A percentile compares a stretch with the other conserved stretches of the same genome.
Conservation (phyloP, 2,797 vertebrate species). For the Gymnoscopelus braueri region DNA sequence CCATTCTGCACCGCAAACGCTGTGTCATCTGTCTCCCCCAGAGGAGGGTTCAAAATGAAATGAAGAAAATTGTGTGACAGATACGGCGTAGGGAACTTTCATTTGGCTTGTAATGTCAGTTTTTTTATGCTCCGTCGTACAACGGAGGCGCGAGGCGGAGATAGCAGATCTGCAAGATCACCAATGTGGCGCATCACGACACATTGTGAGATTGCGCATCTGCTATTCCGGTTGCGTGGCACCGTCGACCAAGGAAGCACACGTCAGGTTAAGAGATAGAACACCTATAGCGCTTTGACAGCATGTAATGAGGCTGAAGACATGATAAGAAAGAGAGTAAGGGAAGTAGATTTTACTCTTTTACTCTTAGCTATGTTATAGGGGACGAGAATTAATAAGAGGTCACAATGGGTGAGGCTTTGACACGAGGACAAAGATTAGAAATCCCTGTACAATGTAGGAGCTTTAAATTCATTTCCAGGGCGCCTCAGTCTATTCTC, state of each 20-base stretch:
- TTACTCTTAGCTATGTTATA: slow-evolving; percentile 69
- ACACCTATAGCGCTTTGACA: slow-evolving; percentile 45
- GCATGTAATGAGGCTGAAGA: slow-evolving; percentile 68
- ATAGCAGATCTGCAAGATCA: no score
- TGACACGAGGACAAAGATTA: slow-evolving; percentile 71
- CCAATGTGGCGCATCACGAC: no score
- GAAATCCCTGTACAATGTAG: slow-evolving; percentile 53
- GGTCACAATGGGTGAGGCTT: slow-evolving; percentile 69
- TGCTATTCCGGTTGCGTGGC: no score
- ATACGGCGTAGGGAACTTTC: slow-evolving; percentile 49
- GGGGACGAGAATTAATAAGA: slow-evolving; percentile 70
- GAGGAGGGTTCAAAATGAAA: slow-evolving; percentile 48
- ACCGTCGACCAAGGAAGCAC: no score
- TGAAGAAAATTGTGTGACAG: slow-evolving; percentile 49
- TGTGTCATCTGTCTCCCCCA: slow-evolving; percentile 58
- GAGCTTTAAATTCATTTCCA: slow-evolving; percentile 66
- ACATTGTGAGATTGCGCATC: no score
- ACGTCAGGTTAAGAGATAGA: slow-evolving; percentile 37
- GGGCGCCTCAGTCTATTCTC: slow-evolving; percentile 59
- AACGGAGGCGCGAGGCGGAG: no score
- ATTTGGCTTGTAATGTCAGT: slow-evolving; percentile 43
- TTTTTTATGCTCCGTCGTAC: no score
- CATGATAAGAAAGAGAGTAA: slow-evolving; percentile 54
- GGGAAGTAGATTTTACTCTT: slow-evolving; percentile 68
- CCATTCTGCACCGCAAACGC: slow-evolving; percentile 51